phyloP scores from a whole-genome alignment of 2,888 invertebrate species.

The Gasteruption jaculator region DNA sequence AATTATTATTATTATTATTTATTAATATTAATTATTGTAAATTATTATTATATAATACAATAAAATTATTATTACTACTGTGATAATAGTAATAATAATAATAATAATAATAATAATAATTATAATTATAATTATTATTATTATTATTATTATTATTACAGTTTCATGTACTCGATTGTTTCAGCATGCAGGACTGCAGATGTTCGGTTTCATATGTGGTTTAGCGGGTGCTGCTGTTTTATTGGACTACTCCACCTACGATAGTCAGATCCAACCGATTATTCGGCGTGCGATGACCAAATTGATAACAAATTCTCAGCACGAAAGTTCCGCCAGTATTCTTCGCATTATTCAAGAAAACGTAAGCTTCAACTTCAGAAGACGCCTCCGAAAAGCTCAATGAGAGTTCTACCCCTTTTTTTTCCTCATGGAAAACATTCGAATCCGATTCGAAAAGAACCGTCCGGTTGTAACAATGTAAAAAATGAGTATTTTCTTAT shows the following conservation, averaged over 20 bases:
- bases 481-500: slow-evolving; percentile 14
- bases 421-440: background rate
- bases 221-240: slow-evolving; percentile 72
- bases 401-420: background rate
- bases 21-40: background rate
- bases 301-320: slow-evolving; percentile 73
- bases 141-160: no score
- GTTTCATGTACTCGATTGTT: no score
- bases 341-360: slow-evolving; percentile 81
- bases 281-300: slow-evolving; percentile 66
- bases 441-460: background rate
- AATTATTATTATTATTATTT: no score
- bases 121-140: no score
- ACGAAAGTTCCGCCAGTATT: slow-evolving; percentile 63
- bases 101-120: no score
- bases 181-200: slow-evolving; percentile 72
- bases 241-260: slow-evolving; percentile 74
- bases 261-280: slow-evolving; percentile 75
- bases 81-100: no score
- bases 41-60: slow-evolving; percentile 1
- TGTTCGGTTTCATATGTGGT: slow-evolving; percentile 67
- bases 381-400: no score
- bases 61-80: no score
- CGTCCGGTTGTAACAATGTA: background rate
- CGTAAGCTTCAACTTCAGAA: slow-evolving; percentile 56